phyloP scores from a whole-genome alignment of 2,888 invertebrate species.

The Agonopterix subpropinquella region DNA sequence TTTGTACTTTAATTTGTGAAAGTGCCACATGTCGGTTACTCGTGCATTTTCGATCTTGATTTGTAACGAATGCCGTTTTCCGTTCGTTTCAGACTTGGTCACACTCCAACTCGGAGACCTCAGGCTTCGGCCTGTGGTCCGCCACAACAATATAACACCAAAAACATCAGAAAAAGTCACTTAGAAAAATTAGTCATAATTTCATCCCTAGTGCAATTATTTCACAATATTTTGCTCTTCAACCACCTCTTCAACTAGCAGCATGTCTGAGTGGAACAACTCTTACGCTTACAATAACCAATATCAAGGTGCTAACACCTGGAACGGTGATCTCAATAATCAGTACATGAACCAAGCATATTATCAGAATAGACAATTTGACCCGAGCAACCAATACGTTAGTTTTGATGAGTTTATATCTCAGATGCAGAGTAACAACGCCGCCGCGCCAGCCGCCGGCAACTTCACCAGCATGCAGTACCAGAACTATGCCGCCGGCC shows the following conservation, averaged over 20 bases:
- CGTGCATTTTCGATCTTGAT: slow-evolving; percentile 6
- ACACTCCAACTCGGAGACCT: slow-evolving; percentile 31
- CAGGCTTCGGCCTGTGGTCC: slow-evolving; percentile 70
- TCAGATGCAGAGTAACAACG: slow-evolving; percentile 51
- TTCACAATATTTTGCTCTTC: slow-evolving; percentile 29
- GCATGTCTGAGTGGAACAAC: slow-evolving; percentile 69
- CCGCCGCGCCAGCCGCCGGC: slow-evolving; percentile 26
- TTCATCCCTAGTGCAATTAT: slow-evolving; percentile 21
- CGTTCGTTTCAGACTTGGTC: slow-evolving; percentile 36
- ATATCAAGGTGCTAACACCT: slow-evolving; percentile 42
- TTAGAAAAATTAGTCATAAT: slow-evolving; percentile 2
- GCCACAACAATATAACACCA: slow-evolving; percentile 15
- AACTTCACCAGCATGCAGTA: slow-evolving; percentile 46
- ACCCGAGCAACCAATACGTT: slow-evolving; percentile 52
- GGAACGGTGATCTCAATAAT: slow-evolving; percentile 50
- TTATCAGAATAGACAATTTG: slow-evolving; percentile 29
- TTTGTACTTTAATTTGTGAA: slow-evolving; percentile 15
- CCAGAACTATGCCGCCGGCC: slow-evolving; percentile 44
- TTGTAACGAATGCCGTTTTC: slow-evolving; percentile 3
- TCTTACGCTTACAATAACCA: slow-evolving; percentile 58
- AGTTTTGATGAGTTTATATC: slow-evolving; percentile 62
- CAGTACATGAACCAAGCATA: slow-evolving; percentile 53
- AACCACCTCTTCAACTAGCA: slow-evolving; percentile 13
- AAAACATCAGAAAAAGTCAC: slow-evolving; percentile 20
- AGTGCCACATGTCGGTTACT: slow-evolving; percentile 43